Base-by-base conservation (phyloP, 2,797 vertebrate species). In the Cheirogaleus major region DNA sequence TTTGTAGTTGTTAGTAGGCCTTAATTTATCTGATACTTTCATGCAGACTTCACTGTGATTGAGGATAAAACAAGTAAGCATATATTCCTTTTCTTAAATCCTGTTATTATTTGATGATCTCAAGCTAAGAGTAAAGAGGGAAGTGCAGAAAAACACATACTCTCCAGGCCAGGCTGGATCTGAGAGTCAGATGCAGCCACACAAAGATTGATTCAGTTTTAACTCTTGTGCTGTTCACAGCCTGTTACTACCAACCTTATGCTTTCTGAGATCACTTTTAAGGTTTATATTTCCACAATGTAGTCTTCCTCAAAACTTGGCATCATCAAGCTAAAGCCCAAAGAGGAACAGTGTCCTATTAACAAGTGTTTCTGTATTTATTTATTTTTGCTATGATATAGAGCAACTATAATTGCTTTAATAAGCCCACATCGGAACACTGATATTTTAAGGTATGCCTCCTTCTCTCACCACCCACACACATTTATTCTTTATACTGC, bases 341-440 rank as follows among this genome's bases (percentile, higher is more conserved):
- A 65, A 90, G 38, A 63, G 52, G 25, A 69, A 67, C 3, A 43
- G 14, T 11, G 27, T n/a, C 52, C 11, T n/a, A 14, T 69, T 85
- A 80, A 81, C n/a, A 48, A 61, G 41, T 18, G 2, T 38, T 69
- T 61, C 79, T 81, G 27, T 48, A 41, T 78, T 25, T 48, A 35
- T 78, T 17, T 50, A 23, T 67, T 85, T 57, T 67, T 65, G 45
- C 55, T 57, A 23, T 43, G 32, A 81, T 38, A 41, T 5, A 92
- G 35, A 86, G 55, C 43, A 95, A 82, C 32, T 50, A 95, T 82
- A 70, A 30, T 50, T 73, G 35, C 23, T 88, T 45, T 65, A 23
- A 73, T 45, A 59, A 76, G 45, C 14, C 41, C 7, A 17, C 41
- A 41, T 1, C 4, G 52, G 43, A 89, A 80, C 35, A 69, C 7